Conservation (phyloP, 1,140 invertebrate genomes). For the Chironomus striatipennis region DNA sequence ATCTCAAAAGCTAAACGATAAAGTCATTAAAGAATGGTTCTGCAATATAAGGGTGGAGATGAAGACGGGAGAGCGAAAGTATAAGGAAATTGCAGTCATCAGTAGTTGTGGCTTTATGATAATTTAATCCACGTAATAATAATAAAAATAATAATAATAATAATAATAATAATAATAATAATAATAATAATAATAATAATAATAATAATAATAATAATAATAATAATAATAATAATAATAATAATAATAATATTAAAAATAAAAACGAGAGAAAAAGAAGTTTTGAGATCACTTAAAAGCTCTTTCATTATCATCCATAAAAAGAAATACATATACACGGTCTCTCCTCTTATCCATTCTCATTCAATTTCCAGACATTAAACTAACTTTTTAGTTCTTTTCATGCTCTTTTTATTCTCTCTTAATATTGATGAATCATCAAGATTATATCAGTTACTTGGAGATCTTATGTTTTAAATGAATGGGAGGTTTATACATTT, state of each 20-base stretch:
- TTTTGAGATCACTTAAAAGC: neutral
- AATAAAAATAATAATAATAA: too few relatives aligned
- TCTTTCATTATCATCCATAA: neutral
- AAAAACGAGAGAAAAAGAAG: neutral
- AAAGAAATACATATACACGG: too few relatives aligned
- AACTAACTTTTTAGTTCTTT: neutral
- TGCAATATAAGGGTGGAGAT: neutral
- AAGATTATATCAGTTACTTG: neutral
- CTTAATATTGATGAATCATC: slow-evolving; percentile 3
- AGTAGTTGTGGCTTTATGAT: neutral
- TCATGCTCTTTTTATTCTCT: neutral
- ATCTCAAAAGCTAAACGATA: neutral
- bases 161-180: too few relatives aligned
- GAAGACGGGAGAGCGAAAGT: too few relatives aligned
- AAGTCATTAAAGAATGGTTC: neutral
- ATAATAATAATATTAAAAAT: neutral
- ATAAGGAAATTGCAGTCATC: neutral
- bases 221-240: too few relatives aligned
- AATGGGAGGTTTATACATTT: neutral
- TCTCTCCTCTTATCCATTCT: neutral
- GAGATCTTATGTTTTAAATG: neutral
- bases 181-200: too few relatives aligned
- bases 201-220: too few relatives aligned
- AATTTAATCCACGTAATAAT: slow-evolving; percentile 10
- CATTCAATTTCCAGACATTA: neutral